Evolutionary conservation across 2,888 invertebrate genomes (phyloP), one percentile per base, ranked within the genome.

Genomic region (Fabriciana adippe): DNA sequence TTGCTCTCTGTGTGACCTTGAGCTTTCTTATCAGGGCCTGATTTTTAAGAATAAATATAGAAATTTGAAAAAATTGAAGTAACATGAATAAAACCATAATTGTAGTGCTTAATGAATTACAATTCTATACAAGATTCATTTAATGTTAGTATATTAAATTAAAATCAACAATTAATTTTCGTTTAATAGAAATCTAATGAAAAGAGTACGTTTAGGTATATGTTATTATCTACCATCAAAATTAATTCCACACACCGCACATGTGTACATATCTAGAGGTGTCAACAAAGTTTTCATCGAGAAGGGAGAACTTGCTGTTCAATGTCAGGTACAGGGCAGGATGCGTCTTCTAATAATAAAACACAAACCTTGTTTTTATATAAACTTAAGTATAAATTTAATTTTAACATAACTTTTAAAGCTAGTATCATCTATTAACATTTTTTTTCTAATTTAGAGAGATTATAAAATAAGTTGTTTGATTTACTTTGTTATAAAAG

Each of bases 251-350:
- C 53, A 35, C 21, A 61, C n/a, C 50, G 11, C 59, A 51, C 61
- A 18, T 61, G 51, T 14, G 15, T 4, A n/a, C 66, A 16, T 66
- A 61, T 51, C 18, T 56, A n/a, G 15, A 66, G 66, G 71, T 68
- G 78, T 73, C 74, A 78, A 78, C 74, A 71, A 70, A 63, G 72
- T 76, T 73, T 78, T 82, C 81, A 79, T 62, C 70, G 64, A 31
- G 71, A 67, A 61, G 67, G 72, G 66, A 55, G 55, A 61, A 31
- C 68, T 79, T 80, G 68, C 72, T 78, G 77, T 75, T 78, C 76
- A 76, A 69, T 77, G 75, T 77, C 77, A 75, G 75, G 75, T 63
- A 67, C 50, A 55, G 69, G 63, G 66, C 70, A 67, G 65, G 66
- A 66, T 60, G 66, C 41, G 61, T 41, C 53, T 61, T 31, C 51